These are phyloP conservation scores for Pangasius krempfi DNA, from an alignment of 2,797 vertebrate species.

Conservation along the genomic window DNA sequence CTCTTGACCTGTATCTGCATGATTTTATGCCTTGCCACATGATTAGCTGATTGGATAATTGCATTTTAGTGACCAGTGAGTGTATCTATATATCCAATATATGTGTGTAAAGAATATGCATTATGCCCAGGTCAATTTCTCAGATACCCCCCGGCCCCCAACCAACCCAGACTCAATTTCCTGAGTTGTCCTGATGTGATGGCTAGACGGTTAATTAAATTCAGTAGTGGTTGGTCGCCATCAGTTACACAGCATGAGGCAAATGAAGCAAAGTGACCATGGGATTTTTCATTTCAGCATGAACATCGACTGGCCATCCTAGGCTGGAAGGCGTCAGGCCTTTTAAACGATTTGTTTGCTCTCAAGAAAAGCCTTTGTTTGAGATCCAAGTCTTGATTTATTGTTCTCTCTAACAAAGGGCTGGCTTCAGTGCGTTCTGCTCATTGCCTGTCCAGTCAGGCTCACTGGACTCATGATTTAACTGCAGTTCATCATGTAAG, in stretches of 20 bases:
- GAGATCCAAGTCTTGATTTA: constrained; percentile 25
- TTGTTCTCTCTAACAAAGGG: constrained; percentile 18
- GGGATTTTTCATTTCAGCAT: constrained; percentile 9
- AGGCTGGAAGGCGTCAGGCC: constrained; percentile 9
- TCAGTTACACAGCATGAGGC: constrained; percentile 19
- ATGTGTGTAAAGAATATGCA: not conserved
- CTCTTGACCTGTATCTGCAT: not conserved
- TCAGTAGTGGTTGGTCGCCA: not conserved
- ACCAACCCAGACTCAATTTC: not conserved
- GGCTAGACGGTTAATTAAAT: constrained; percentile 24
- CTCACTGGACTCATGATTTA: constrained; percentile 16
- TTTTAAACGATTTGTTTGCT: constrained; percentile 32
- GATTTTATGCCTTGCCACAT: not conserved
- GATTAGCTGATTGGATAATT: not conserved
- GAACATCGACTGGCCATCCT: not conserved
- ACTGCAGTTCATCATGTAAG: constrained; percentile 42
- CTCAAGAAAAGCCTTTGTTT: constrained; percentile 28
- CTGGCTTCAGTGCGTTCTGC: constrained; percentile 31
- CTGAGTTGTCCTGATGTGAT: not conserved
- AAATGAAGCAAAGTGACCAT: not conserved
- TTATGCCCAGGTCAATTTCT: not conserved
- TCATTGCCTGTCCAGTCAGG: constrained; percentile 12
- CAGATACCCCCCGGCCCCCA: not conserved
- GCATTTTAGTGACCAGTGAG: not conserved
- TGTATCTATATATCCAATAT: not conserved